These are phyloP conservation scores for Pseudotriccus pelzelni DNA, from an alignment of 2,797 vertebrate genomes.

Conservation along the genomic window DNA sequence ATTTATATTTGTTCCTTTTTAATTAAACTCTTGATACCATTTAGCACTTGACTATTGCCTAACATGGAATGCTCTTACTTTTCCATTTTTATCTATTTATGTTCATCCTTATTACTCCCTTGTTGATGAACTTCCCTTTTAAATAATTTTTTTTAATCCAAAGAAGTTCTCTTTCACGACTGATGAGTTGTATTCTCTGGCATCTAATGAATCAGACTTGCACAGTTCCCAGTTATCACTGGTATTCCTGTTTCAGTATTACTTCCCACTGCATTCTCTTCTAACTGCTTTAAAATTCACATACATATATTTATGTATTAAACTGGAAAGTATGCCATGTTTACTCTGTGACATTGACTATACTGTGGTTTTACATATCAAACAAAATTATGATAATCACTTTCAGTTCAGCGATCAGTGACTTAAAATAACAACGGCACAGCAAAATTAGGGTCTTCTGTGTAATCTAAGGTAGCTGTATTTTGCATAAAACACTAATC, in stretches of 20 bases:
- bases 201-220: background rate
- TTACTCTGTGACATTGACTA: background rate
- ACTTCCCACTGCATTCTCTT: background rate
- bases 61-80: background rate
- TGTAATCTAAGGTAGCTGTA: background rate
- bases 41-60: background rate
- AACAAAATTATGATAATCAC: background rate
- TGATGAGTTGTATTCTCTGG: background rate
- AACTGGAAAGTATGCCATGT: background rate
- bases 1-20: background rate
- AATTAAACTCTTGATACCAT: background rate
- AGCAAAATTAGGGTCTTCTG: background rate
- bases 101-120: background rate
- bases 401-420: background rate
- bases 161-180: background rate
- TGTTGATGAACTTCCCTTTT: conserved; percentile 8
- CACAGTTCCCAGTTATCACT: background rate
- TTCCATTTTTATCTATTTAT: conserved; percentile 13
- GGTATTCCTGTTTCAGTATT: background rate
- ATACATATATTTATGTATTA: background rate
- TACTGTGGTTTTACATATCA: background rate
- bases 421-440: background rate
- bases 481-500: background rate
- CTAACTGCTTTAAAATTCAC: background rate
- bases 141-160: background rate